Evolutionary conservation across 2,888 invertebrate species (phyloP).

Genomic region (Nasonovia ribisnigri): DNA sequence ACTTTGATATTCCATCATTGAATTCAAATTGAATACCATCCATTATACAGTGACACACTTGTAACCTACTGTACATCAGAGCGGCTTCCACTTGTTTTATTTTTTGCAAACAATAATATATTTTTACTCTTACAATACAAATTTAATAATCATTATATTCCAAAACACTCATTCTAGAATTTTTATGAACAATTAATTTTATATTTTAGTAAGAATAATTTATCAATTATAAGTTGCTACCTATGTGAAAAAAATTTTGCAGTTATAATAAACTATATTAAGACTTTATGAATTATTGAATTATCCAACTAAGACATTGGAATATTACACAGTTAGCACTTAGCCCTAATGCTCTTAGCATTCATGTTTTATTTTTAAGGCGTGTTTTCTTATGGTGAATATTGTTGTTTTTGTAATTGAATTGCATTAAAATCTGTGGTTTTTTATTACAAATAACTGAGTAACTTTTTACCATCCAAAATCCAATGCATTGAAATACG

Average conservation of each 20-base stretch:
- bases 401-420: background rate
- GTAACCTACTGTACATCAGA: too few relatives aligned
- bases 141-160: background rate
- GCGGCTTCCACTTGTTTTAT: too few relatives aligned
- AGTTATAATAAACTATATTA: background rate
- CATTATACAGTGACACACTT: too few relatives aligned
- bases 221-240: background rate
- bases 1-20: too few relatives aligned
- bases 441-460: too few relatives aligned
- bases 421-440: background rate
- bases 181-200: background rate
- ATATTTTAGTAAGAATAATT: background rate
- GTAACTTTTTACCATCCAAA: background rate
- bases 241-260: background rate
- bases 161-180: background rate
- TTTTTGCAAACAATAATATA: background rate
- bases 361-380: background rate
- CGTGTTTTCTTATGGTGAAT: background rate
- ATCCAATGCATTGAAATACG: background rate
- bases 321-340: background rate
- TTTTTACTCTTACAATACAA: background rate
- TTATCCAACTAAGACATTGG: background rate
- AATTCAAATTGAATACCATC: too few relatives aligned
- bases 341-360: background rate
- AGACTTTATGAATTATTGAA: background rate